Percentiles rank a stretch among this genome's conserved stretches.
Evolutionary conservation across 2,113 vertebrate species (phyloP).

Genomic region (Tupaia chinensis): DNA sequence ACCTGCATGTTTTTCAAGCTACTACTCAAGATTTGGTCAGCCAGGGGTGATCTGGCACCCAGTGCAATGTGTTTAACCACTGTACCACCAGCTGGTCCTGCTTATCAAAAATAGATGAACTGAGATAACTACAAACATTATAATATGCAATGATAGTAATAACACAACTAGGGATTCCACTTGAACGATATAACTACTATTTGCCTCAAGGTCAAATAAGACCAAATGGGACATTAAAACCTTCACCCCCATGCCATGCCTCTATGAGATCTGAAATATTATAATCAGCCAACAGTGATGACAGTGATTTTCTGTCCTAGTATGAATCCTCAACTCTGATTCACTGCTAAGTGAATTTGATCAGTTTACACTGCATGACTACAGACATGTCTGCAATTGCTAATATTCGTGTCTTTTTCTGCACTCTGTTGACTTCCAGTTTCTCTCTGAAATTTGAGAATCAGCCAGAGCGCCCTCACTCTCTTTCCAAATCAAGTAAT

Average conservation of each 20-base stretch:
- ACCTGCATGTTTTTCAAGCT: no score
- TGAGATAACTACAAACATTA: constrained; percentile 9
- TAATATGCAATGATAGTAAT: neutral
- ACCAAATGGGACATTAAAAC: neutral
- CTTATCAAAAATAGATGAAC: neutral
- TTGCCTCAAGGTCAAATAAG: neutral
- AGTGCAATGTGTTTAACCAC: no score
- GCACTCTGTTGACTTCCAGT: neutral
- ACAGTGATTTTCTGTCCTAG: neutral
- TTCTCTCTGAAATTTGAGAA: constrained; percentile 15
- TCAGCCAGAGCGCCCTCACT: constrained; percentile 32
- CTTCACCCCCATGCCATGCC: neutral
- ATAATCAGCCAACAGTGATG: neutral
- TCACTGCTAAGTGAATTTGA: neutral
- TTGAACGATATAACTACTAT: constrained; percentile 34
- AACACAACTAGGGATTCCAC: neutral
- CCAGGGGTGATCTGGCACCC: no score
- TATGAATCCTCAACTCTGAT: neutral
- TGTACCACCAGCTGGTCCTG: no score
- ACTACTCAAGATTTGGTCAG: no score
- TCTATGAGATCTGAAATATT: neutral
- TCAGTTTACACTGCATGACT: neutral
- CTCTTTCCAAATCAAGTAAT: constrained; percentile 25
- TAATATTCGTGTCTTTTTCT: constrained; percentile 6
- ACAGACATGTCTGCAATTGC: neutral